A percentile compares a stretch with the other conserved stretches of the same genome.
Evolutionary conservation across 1,140 invertebrate genomes (phyloP).

Genomic region (Drosophila grimshawi): DNA sequence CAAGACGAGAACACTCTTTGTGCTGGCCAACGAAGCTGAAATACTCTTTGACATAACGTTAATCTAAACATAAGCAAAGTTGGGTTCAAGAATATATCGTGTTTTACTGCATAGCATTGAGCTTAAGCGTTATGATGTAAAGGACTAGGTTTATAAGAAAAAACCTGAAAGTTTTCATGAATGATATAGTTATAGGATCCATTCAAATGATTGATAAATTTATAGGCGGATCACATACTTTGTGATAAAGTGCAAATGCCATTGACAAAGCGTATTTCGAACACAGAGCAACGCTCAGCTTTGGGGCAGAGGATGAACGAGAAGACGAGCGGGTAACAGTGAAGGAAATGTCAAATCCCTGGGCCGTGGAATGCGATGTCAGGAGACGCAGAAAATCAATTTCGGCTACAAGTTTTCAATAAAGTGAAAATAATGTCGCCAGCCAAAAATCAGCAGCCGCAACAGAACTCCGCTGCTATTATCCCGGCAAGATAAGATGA

Average conservation of each 20-base stretch:
- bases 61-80: too few relatives aligned
- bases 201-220: too few relatives aligned
- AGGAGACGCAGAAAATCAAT: constrained; percentile 80
- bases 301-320: not conserved
- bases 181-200: too few relatives aligned
- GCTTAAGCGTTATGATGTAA: too few relatives aligned
- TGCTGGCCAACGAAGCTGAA: not conserved
- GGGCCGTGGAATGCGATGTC: constrained; percentile 67
- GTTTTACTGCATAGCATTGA: too few relatives aligned
- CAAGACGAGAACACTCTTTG: not conserved
- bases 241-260: too few relatives aligned
- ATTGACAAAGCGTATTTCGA: not conserved
- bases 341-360: constrained; percentile 74
- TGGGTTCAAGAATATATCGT: too few relatives aligned
- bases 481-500: constrained; percentile 63
- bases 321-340: constrained; percentile 36
- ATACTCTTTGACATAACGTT: not conserved
- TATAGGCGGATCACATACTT: too few relatives aligned
- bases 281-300: not conserved
- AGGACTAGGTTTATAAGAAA: too few relatives aligned
- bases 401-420: constrained; percentile 81
- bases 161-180: too few relatives aligned
- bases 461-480: constrained; percentile 52
- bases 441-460: constrained; percentile 35
- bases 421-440: constrained; percentile 81